Evolutionary conservation across 2,888 invertebrate genomes (phyloP).

Genomic region (Xestia ashworthii): DNA sequence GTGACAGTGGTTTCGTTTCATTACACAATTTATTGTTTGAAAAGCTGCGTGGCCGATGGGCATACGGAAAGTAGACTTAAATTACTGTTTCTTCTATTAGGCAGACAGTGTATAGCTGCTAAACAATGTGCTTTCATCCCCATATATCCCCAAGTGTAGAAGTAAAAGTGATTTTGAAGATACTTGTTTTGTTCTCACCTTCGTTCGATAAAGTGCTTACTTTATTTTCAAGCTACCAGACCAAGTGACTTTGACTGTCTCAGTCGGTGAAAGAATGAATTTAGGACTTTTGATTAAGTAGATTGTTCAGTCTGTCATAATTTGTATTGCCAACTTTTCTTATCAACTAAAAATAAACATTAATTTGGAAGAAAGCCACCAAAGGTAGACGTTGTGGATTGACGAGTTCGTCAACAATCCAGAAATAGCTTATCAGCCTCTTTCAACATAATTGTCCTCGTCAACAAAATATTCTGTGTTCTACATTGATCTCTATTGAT

Average conservation of each 20-base stretch:
- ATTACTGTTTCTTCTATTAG: not conserved
- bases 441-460: not conserved
- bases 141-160: not conserved
- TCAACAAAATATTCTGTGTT: not conserved
- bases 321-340: not conserved
- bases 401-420: not conserved
- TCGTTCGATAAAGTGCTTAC: not conserved
- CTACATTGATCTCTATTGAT: conserved; percentile 5
- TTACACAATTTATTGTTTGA: not conserved
- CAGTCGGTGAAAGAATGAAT: not conserved
- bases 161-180: not conserved
- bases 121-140: not conserved
- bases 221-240: not conserved
- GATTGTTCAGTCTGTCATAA: not conserved
- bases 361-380: not conserved
- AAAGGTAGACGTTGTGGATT: not conserved
- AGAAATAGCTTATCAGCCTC: not conserved
- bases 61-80: not conserved
- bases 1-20: too few relatives aligned
- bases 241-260: not conserved
- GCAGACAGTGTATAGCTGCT: not conserved
- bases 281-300: not conserved
- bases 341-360: not conserved
- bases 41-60: not conserved
- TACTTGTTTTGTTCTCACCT: not conserved